A percentile compares a stretch with the other conserved stretches of the same genome.
These are phyloP conservation scores for Aphaenogaster ashmeadi DNA, from an alignment of 1,140 invertebrate species.

Conservation along the genomic window DNA sequence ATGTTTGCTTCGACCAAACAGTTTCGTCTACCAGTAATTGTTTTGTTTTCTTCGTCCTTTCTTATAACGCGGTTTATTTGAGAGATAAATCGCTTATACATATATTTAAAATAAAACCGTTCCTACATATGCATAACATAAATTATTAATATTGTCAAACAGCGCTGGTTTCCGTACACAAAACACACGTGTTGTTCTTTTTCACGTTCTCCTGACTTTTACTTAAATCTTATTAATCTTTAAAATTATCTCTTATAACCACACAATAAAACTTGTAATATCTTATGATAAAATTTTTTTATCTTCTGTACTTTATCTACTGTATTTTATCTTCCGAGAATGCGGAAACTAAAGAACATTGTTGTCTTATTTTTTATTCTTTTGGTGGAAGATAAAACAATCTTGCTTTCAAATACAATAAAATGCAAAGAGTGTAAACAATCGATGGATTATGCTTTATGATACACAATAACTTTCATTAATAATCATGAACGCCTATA, in stretches of 20 bases:
- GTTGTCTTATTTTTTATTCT: not conserved
- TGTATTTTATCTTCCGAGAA: not conserved
- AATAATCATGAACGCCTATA: conserved; percentile 9
- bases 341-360: not conserved
- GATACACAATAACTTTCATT: conserved; percentile 5
- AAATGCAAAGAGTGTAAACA: not conserved
- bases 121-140: too few relatives aligned
- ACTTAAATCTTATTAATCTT: not conserved
- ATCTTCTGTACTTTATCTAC: too few relatives aligned
- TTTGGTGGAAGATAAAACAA: not conserved
- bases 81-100: too few relatives aligned
- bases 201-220: not conserved
- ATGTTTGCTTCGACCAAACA: too few relatives aligned
- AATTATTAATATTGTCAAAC: not conserved
- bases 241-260: not conserved
- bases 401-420: not conserved
- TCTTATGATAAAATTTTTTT: not conserved
- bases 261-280: not conserved
- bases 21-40: too few relatives aligned
- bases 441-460: conserved; percentile 17
- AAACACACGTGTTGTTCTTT: not conserved
- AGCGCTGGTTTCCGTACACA: not conserved
- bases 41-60: too few relatives aligned
- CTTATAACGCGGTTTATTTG: too few relatives aligned
- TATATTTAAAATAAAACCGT: too few relatives aligned